phyloP scores from a whole-genome alignment of 2,888 invertebrate genomes.

The Cerceris ruficornis region DNA sequence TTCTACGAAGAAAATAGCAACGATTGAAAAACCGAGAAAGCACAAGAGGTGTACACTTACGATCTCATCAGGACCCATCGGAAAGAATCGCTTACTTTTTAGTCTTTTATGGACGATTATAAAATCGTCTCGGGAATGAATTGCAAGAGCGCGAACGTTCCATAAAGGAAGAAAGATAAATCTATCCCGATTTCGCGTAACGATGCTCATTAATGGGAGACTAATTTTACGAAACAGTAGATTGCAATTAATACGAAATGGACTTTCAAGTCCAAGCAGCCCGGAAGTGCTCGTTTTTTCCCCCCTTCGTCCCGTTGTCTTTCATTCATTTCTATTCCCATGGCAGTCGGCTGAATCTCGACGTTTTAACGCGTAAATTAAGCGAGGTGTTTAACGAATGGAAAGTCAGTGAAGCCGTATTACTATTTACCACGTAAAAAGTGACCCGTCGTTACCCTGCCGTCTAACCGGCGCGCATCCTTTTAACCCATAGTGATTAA shows the following conservation, averaged over 20 bases:
- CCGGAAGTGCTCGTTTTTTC: too few species aligned
- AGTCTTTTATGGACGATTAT: background rate
- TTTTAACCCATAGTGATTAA: constrained; percentile 1
- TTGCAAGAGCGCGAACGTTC: background rate
- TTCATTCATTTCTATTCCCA: too few species aligned
- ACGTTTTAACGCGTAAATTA: constrained; percentile 26
- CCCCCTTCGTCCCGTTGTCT: too few species aligned
- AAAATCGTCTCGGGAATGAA: background rate
- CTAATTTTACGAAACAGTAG: too few species aligned
- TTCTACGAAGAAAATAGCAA: constrained; percentile 33
- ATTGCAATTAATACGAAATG: too few species aligned
- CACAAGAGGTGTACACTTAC: background rate
- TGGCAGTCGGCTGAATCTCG: too few species aligned
- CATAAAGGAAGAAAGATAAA: background rate
- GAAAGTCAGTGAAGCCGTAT: background rate
- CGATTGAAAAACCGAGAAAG: constrained; percentile 16
- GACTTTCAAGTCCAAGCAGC: too few species aligned
- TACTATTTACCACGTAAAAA: background rate
- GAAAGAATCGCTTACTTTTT: background rate
- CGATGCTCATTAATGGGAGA: too few species aligned
- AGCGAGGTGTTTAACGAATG: constrained; percentile 24
- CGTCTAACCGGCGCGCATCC: background rate
- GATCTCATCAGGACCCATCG: background rate
- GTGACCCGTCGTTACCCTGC: background rate
- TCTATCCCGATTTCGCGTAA: too few species aligned